Evolutionary conservation across 2,888 invertebrate species (phyloP).

Genomic region (Epinotia ramella): DNA sequence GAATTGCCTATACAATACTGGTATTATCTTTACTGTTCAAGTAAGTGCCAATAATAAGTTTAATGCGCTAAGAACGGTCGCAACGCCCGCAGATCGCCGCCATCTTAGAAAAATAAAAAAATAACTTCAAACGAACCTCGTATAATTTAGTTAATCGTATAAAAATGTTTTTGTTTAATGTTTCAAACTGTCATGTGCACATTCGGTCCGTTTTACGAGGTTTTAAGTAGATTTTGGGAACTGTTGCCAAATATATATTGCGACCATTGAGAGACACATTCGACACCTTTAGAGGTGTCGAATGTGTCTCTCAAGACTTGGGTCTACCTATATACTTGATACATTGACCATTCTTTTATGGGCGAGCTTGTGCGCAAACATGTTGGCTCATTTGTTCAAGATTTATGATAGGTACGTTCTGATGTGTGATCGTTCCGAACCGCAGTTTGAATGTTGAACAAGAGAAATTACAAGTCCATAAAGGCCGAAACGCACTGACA

Average conservation of each 20-base stretch:
- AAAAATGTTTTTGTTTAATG: slow-evolving; percentile 43
- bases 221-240: slow-evolving; percentile 47
- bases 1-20: slow-evolving; percentile 76
- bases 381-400: slow-evolving; percentile 24
- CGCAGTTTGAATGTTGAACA: slow-evolving; percentile 8
- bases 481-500: too few species aligned
- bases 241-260: slow-evolving; percentile 57
- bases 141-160: slow-evolving; percentile 40
- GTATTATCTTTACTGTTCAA: slow-evolving; percentile 77
- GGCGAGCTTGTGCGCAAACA: slow-evolving; percentile 13
- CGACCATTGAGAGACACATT: slow-evolving; percentile 41
- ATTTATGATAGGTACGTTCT: slow-evolving; percentile 19
- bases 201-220: slow-evolving; percentile 33
- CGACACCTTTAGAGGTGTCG: slow-evolving; percentile 16
- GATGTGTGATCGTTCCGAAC: slow-evolving; percentile 15
- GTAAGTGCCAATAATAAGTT: slow-evolving; percentile 80
- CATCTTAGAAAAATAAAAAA: slow-evolving; percentile 67
- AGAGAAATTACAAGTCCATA: slow-evolving; percentile 21
- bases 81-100: slow-evolving; percentile 66
- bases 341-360: slow-evolving; percentile 11
- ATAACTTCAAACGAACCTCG: slow-evolving; percentile 45
- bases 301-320: too few species aligned
- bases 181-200: slow-evolving; percentile 32
- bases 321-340: neutral
- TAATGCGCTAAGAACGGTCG: slow-evolving; percentile 64